Percentiles rank a stretch among this genome's conserved stretches.
Evolutionary conservation across 2,888 invertebrate genomes (phyloP).

Genomic region (Ommatoiulus sabulosus): DNA sequence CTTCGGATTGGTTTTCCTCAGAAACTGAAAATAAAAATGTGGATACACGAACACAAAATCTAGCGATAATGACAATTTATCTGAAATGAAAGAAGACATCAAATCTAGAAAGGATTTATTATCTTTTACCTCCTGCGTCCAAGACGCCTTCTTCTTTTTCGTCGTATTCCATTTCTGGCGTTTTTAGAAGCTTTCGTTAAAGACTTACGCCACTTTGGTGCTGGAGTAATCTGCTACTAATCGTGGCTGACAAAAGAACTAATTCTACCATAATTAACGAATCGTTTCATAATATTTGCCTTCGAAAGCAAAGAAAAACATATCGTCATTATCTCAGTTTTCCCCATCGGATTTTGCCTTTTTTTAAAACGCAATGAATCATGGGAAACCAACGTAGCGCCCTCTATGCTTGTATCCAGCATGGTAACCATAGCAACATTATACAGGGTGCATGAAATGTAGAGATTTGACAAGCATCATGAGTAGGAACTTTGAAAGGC

Average conservation of each 20-base stretch:
- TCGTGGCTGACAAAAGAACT: background rate
- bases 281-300: background rate
- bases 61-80: conserved; percentile 64
- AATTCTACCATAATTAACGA: background rate
- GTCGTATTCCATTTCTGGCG: background rate
- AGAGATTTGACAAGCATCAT: no score
- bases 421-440: no score
- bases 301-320: background rate
- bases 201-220: background rate
- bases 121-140: conserved; percentile 57
- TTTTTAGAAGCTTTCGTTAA: background rate
- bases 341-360: background rate
- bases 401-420: no score
- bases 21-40: background rate
- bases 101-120: conserved; percentile 12
- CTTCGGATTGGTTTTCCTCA: background rate
- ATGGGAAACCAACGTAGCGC: no score
- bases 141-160: background rate
- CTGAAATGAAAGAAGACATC: background rate
- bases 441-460: no score
- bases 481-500: no score
- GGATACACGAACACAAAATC: background rate
- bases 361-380: background rate
- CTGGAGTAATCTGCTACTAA: background rate
- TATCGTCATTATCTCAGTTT: background rate